Percentiles rank a stretch among this genome's conserved stretches.
phyloP scores from a whole-genome alignment of 2,797 vertebrate genomes.

The Pseudochirops cupreus region DNA sequence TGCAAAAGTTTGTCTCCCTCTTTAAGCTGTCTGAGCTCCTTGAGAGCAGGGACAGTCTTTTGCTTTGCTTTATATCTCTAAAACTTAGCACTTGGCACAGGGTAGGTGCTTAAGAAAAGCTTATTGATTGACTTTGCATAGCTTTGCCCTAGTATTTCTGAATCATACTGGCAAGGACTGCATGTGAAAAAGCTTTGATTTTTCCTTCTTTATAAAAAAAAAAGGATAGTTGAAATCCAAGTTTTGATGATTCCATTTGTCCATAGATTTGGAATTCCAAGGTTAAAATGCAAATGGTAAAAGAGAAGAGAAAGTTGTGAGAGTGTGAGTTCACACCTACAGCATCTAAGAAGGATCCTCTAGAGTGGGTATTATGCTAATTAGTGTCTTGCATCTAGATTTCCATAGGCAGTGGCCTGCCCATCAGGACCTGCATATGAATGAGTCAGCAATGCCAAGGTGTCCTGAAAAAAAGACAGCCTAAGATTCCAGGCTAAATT shows the following conservation, averaged over 20 bases:
- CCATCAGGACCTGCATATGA: background rate
- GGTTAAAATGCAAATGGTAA: background rate
- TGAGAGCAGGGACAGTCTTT: background rate
- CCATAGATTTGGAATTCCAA: background rate
- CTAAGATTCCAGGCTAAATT: background rate
- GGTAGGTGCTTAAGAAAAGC: background rate
- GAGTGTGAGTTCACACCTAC: background rate
- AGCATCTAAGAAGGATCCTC: background rate
- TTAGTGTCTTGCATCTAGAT: background rate
- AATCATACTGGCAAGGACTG: background rate
- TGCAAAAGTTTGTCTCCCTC: background rate
- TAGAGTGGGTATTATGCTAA: background rate
- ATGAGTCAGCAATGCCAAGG: background rate
- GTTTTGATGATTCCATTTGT: background rate
- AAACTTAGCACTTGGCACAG: background rate
- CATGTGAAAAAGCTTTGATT: background rate
- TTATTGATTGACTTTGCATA: background rate
- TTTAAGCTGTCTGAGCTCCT: background rate
- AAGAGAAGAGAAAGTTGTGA: too few relatives aligned
- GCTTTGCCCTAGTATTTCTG: background rate
- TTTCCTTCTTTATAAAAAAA: background rate
- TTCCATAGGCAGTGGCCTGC: background rate
- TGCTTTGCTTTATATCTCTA: background rate
- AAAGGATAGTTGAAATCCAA: background rate
- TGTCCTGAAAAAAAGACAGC: too few relatives aligned